Conservation (phyloP, 2,113 vertebrate genomes). For the Anoura caudifer region DNA sequence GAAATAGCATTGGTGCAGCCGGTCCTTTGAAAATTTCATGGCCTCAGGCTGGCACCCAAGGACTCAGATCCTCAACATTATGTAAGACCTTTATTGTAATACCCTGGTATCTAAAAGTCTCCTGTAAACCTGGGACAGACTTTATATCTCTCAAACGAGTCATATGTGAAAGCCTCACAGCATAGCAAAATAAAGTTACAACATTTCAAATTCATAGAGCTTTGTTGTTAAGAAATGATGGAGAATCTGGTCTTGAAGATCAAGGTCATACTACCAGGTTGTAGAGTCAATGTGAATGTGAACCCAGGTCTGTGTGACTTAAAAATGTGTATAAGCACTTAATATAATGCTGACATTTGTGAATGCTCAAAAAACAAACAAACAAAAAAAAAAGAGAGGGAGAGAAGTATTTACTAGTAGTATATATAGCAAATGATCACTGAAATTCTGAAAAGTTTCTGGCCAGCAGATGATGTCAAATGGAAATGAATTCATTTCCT, state of each 20-base stretch:
- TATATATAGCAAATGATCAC: neutral
- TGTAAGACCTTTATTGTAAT: neutral
- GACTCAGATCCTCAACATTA: neutral
- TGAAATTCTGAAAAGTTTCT: constrained; percentile 6
- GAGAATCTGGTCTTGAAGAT: neutral
- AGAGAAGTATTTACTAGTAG: neutral
- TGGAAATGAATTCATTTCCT: neutral
- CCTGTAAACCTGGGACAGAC: neutral
- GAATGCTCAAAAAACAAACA: too few relatives aligned
- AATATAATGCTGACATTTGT: neutral
- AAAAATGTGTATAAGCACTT: neutral
- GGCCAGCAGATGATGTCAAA: neutral
- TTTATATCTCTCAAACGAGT: neutral
- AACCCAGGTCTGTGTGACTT: neutral
- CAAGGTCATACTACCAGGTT: neutral
- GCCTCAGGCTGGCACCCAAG: neutral
- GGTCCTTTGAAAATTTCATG: neutral
- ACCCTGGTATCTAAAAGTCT: neutral
- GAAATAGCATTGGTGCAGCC: neutral
- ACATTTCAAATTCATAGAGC: neutral
- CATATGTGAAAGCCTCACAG: neutral
- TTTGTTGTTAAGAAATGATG: constrained; percentile 1
- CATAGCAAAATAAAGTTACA: neutral
- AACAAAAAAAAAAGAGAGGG: too few relatives aligned
- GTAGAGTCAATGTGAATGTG: neutral